Evolutionary conservation across 2,113 vertebrate species (phyloP).

Genomic region (Rostratula benghalensis): DNA sequence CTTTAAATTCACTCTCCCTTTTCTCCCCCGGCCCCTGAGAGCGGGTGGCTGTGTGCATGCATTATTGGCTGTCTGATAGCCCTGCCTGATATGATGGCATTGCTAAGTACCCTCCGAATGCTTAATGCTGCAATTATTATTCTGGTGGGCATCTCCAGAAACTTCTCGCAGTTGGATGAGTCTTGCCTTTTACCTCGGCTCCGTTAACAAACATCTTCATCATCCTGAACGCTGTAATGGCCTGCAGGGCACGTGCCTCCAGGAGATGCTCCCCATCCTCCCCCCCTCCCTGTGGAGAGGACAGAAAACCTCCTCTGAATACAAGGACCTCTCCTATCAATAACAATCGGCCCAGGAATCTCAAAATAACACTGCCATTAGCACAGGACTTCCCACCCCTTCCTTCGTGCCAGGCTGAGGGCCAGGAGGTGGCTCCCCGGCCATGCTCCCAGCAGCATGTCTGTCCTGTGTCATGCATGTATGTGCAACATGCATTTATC

Average conservation of each 20-base stretch:
- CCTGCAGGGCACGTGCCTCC: not conserved
- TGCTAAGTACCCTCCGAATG: not conserved
- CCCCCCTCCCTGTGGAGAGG: not conserved
- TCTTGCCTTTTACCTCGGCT: constrained; percentile 7
- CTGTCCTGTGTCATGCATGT: not conserved
- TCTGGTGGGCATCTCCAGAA: constrained; percentile 17
- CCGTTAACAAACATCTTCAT: constrained; percentile 12
- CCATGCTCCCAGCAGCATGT: not conserved
- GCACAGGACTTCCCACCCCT: not conserved
- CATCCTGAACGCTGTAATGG: not conserved
- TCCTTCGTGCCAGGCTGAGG: not conserved
- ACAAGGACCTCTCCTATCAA: not conserved
- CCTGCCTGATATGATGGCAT: not conserved
- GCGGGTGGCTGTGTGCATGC: not conserved
- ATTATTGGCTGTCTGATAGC: not conserved
- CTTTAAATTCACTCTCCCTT: not conserved
- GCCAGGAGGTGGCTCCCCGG: not conserved
- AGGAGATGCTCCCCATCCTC: not conserved
- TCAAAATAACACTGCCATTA: not conserved
- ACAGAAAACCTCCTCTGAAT: not conserved
- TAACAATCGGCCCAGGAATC: not conserved
- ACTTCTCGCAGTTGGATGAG: not conserved
- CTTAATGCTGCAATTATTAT: constrained; percentile 39
- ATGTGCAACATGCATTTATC: not conserved
- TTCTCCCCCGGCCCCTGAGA: not conserved